A percentile compares a stretch with the other conserved stretches of the same genome.
phyloP scores from a whole-genome alignment of 2,797 vertebrate genomes.

The Champsocephalus esox region DNA sequence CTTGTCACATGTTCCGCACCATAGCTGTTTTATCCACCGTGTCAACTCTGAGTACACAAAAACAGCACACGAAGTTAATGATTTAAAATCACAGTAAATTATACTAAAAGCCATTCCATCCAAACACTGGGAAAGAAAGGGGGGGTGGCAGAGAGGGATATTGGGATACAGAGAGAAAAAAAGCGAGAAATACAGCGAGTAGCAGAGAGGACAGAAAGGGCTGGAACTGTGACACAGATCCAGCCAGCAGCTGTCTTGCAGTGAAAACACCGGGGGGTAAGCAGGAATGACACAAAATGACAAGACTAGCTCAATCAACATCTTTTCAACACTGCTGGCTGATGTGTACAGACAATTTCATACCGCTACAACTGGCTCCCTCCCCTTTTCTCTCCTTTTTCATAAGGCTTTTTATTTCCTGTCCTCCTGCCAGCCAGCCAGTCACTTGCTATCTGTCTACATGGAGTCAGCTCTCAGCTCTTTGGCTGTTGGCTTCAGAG shows the following conservation, averaged over 20 bases:
- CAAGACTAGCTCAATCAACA: slow-evolving; percentile 86
- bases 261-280: slow-evolving; percentile 82
- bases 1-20: slow-evolving; percentile 61
- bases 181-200: slow-evolving; percentile 25
- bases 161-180: slow-evolving; percentile 48
- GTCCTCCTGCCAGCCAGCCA: slow-evolving; percentile 77
- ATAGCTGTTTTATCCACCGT: slow-evolving; percentile 62
- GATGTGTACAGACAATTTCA: slow-evolving; percentile 85
- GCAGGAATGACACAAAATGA: slow-evolving; percentile 79
- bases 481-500: slow-evolving; percentile 69
- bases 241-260: slow-evolving; percentile 78
- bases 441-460: slow-evolving; percentile 78
- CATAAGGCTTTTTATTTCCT: slow-evolving; percentile 76
- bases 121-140: slow-evolving; percentile 62
- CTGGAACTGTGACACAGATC: slow-evolving; percentile 77
- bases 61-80: slow-evolving; percentile 79
- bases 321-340: slow-evolving; percentile 85
- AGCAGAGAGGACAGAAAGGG: slow-evolving; percentile 50
- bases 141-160: slow-evolving; percentile 31
- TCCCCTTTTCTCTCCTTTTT: slow-evolving; percentile 60
- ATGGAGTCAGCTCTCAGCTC: slow-evolving; percentile 73
- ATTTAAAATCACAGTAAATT: slow-evolving; percentile 86
- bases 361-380: slow-evolving; percentile 67
- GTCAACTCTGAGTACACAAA: slow-evolving; percentile 69
- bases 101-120: slow-evolving; percentile 78